Percentiles rank a stretch among this genome's conserved stretches.
phyloP scores from a whole-genome alignment of 2,888 invertebrate species.

The Eumacrocentrus americanus region DNA sequence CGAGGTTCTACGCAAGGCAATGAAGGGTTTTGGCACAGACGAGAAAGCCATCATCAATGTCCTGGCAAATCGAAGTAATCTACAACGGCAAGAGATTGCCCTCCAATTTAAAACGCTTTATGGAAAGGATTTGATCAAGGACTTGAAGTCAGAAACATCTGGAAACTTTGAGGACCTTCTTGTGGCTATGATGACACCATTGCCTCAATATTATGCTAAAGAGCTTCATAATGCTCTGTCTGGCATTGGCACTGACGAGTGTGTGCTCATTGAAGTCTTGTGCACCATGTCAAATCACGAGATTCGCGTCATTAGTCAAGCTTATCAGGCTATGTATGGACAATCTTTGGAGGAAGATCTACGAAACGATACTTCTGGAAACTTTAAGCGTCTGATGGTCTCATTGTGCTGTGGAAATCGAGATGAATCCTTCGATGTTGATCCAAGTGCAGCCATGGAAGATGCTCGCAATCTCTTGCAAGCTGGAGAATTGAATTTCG shows the following conservation, averaged over 20 bases:
- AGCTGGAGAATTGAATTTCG: slow-evolving; percentile 73
- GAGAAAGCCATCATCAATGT: slow-evolving; percentile 68
- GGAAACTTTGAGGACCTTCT: slow-evolving; percentile 67
- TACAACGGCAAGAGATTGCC: slow-evolving; percentile 68
- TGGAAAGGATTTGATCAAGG: slow-evolving; percentile 67
- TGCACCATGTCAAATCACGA: slow-evolving; percentile 67
- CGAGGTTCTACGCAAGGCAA: slow-evolving; percentile 65
- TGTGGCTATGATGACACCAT: slow-evolving; percentile 66
- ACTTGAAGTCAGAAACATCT: slow-evolving; percentile 66
- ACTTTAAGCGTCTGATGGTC: slow-evolving; percentile 87
- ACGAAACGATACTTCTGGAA: slow-evolving; percentile 87
- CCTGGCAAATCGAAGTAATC: slow-evolving; percentile 66
- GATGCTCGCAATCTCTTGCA: slow-evolving; percentile 82
- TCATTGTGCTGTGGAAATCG: slow-evolving; percentile 82
- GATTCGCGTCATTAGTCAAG: slow-evolving; percentile 61
- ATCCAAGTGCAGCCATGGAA: slow-evolving; percentile 74
- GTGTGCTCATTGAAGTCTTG: slow-evolving; percentile 66
- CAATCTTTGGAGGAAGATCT: slow-evolving; percentile 82
- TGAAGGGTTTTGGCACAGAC: slow-evolving; percentile 70
- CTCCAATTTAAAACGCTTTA: slow-evolving; percentile 68
- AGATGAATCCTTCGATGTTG: slow-evolving; percentile 78
- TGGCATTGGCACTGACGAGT: slow-evolving; percentile 67
- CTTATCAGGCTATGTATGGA: slow-evolving; percentile 74
- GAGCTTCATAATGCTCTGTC: slow-evolving; percentile 66
- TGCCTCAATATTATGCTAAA: slow-evolving; percentile 66